Percentiles rank a stretch among this genome's conserved stretches.
Conservation (phyloP, 2,888 invertebrate genomes). For the Leptarthrus brevirostris region DNA sequence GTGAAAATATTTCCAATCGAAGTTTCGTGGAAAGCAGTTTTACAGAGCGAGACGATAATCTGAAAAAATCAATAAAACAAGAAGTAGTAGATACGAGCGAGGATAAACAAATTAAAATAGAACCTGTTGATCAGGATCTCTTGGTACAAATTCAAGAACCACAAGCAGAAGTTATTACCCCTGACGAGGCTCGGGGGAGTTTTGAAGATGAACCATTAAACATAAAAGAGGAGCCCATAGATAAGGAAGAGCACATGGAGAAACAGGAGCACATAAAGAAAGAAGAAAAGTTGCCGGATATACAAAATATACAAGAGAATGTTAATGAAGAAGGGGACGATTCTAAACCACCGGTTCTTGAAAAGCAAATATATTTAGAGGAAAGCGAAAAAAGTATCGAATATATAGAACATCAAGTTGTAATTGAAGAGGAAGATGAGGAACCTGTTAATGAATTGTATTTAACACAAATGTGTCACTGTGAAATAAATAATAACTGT, state of each 20-base stretch:
- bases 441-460: background rate
- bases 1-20: slow-evolving; percentile 7
- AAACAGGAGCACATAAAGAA: no score
- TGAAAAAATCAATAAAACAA: background rate
- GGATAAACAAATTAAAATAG: background rate
- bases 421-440: background rate
- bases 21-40: background rate
- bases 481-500: background rate
- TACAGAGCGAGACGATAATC: background rate
- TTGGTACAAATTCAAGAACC: background rate
- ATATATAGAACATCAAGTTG: background rate
- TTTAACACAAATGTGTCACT: background rate
- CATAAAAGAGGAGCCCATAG: slow-evolving; percentile 13
- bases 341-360: no score
- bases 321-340: no score
- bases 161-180: background rate
- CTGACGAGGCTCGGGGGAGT: no score
- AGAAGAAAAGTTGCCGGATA: no score
- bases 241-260: no score
- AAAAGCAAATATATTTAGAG: no score
- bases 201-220: background rate
- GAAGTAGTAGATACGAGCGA: background rate
- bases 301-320: no score
- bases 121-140: slow-evolving; percentile 1
- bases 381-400: no score